Base-by-base conservation (phyloP, 37 sponge, comb jelly and placozoan genomes). In the Oopsacas minuta region DNA sequence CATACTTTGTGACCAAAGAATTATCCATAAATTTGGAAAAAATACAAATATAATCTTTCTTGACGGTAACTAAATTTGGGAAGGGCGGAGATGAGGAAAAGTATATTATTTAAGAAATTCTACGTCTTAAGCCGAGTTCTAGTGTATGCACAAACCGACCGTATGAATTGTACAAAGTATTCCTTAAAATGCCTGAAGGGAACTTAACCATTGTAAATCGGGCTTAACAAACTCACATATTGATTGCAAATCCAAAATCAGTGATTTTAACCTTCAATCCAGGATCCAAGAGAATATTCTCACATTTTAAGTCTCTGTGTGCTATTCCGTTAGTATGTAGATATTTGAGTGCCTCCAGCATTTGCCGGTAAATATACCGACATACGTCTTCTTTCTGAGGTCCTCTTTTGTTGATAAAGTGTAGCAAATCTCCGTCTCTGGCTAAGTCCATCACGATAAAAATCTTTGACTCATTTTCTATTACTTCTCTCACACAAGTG, bases 231-330 rank as follows among this genome's bases (percentile, higher is more conserved):
- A 61, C 75, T 61, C 30, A 61, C 75, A 61, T 61, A 25, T 61
- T 61, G 35, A 82, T 1, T 38, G 89, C 86, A 89, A 89, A 89
- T 30, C 89, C 89, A 30, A 89, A 89, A 52, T 89, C 89, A 23
- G 89, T 82, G 20, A 89, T 3, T 53, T 89, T 89, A 5, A 89
- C 61, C 35, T 86, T 86, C 83, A 39, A 39, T 5, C 39, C 51
- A 35, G 39, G 53, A 35, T 85, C 89, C n/a, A 89, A 39, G 10
- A 89, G 84, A 20, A 89, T 81, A 36, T 89, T 89, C 86, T 89
- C 89, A 36, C 89, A 89, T 38, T 89, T 89, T 23, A 89, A 81
- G 52, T 89, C 89, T 46, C 89, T 52, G 46, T 89, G 89, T 25
- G 82, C 89, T 20, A 89, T 51, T 36, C 86, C 86, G 20, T 83